Evolutionary conservation across 2,888 invertebrate species (phyloP).

Genomic region (Ochropleura plecta): DNA sequence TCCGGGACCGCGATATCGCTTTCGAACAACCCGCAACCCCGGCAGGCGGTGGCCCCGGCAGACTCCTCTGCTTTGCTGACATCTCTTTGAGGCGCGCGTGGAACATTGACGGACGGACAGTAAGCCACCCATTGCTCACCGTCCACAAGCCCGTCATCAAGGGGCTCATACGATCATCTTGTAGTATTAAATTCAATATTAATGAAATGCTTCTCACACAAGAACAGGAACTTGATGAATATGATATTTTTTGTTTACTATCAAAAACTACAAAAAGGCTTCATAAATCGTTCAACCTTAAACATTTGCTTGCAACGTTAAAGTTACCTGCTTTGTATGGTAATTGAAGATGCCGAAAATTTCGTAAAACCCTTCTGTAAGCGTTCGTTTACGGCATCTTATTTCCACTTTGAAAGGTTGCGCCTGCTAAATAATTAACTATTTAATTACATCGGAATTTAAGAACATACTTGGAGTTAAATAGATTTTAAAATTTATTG

Average conservation of each 20-base stretch:
- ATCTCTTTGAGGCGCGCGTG: no score
- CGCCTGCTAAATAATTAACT: constrained; percentile 55
- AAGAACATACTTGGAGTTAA: constrained; percentile 46
- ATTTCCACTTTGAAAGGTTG: constrained; percentile 49
- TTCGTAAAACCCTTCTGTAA: constrained; percentile 54
- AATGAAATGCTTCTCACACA: neutral
- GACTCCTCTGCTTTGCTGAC: no score
- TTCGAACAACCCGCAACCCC: no score
- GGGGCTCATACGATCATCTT: no score
- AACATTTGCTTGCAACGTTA: constrained; percentile 10
- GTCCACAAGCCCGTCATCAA: no score
- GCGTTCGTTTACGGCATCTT: constrained; percentile 46
- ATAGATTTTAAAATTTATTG: constrained; percentile 50
- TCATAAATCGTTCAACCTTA: constrained; percentile 16
- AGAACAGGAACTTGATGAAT: neutral
- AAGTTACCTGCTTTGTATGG: constrained; percentile 43
- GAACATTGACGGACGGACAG: no score
- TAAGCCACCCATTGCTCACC: no score
- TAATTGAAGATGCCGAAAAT: constrained; percentile 58
- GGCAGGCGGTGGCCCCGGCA: no score
- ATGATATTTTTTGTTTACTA: neutral
- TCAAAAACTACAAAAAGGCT: constrained; percentile 1
- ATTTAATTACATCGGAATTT: constrained; percentile 55
- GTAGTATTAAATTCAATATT: neutral
- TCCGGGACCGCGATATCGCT: no score